These are phyloP conservation scores for Spodoptera litura DNA, from an alignment of 1,140 invertebrate species.

Conservation along the genomic window DNA sequence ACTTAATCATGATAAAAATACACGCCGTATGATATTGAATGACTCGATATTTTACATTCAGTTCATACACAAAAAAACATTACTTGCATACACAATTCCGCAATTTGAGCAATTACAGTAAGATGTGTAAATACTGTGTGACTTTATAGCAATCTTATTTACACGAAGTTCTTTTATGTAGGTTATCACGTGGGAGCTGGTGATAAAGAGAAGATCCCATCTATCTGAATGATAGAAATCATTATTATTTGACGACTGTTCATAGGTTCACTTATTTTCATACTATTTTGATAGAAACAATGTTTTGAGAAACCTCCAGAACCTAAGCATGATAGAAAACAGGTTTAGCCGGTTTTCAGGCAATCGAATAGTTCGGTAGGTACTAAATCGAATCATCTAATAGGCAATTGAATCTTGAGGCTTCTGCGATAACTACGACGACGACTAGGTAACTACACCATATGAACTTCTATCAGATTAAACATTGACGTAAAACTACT, in stretches of 20 bases:
- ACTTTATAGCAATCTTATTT: not conserved
- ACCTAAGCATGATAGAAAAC: no score
- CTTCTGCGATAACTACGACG: no score
- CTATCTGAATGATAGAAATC: not conserved
- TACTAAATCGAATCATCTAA: no score
- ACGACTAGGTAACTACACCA: no score
- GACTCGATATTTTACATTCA: not conserved
- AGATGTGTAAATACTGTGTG: constrained; percentile 9
- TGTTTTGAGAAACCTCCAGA: not conserved
- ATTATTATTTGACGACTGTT: not conserved
- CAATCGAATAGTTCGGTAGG: no score
- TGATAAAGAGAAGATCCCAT: constrained; percentile 1
- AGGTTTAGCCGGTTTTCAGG: no score
- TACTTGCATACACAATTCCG: not conserved
- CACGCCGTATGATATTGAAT: constrained; percentile 10
- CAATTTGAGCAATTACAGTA: constrained; percentile 15
- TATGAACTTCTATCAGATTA: no score
- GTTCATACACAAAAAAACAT: constrained; percentile 24
- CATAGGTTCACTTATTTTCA: not conserved
- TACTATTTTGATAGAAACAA: not conserved
- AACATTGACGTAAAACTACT: no score
- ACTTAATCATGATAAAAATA: constrained; percentile 12
- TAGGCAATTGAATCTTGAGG: no score
- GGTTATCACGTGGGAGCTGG: not conserved
- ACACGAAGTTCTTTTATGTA: not conserved